These are phyloP conservation scores for Phycodurus eques DNA, from an alignment of 2,113 vertebrate genomes.

Conservation along the genomic window DNA sequence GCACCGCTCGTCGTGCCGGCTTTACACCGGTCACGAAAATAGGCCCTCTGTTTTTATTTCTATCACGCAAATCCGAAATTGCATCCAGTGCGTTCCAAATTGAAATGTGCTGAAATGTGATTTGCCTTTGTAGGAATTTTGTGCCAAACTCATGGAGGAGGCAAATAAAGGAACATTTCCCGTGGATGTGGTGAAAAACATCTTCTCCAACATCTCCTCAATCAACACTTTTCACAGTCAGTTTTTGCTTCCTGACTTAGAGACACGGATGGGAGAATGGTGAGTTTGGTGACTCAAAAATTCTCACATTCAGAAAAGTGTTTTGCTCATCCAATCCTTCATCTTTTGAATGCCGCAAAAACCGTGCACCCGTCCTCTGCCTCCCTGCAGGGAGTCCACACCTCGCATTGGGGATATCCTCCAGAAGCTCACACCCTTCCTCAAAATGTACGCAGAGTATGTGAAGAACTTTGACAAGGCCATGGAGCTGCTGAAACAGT, in stretches of 20 bases:
- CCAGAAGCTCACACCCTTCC: constrained; percentile 93
- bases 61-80: not conserved
- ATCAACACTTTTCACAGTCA: constrained; percentile 92
- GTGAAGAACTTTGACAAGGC: constrained; percentile 95
- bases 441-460: constrained; percentile 98
- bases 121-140: constrained; percentile 80
- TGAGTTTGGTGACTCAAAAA: constrained; percentile 61
- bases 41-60: not conserved
- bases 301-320: not conserved
- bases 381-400: constrained; percentile 66
- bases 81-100: not conserved
- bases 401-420: constrained; percentile 96
- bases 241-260: constrained; percentile 93
- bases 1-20: too few species aligned
- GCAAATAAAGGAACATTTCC: constrained; percentile 90
- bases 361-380: not conserved
- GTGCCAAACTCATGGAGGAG: constrained; percentile 86
- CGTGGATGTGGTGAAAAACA: constrained; percentile 91
- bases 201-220: constrained; percentile 96
- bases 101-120: not conserved
- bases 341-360: not conserved
- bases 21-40: too few species aligned
- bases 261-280: constrained; percentile 97
- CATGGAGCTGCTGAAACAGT: constrained; percentile 91
- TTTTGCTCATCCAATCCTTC: not conserved